These are phyloP conservation scores for Caenorhabditis sp. DNA, from an alignment of 2,888 invertebrate genomes.

Conservation along the genomic window DNA sequence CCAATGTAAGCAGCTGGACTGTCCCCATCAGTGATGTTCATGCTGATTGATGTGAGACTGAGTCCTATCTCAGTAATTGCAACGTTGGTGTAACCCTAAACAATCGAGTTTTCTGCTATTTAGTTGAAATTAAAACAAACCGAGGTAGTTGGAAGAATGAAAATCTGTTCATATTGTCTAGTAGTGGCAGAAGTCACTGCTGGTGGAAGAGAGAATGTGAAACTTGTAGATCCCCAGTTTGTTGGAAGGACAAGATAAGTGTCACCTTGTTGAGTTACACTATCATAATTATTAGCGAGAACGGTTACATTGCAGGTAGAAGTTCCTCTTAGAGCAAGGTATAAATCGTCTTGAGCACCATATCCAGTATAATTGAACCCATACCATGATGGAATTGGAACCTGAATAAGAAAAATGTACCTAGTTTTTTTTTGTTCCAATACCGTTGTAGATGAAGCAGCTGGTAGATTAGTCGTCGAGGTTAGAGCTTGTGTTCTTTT, in stretches of 20 bases:
- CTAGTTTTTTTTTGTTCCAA: not conserved
- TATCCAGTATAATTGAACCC: slow-evolving; percentile 41
- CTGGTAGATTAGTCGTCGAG: slow-evolving; percentile 14
- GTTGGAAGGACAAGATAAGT: slow-evolving; percentile 47
- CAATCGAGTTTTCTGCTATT: too few species aligned
- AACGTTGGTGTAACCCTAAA: slow-evolving; percentile 34
- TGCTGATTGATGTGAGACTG: slow-evolving; percentile 14
- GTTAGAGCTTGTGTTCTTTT: slow-evolving; percentile 18
- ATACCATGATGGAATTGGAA: slow-evolving; percentile 40
- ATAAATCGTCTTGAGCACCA: slow-evolving; percentile 32
- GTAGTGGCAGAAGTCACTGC: slow-evolving; percentile 7
- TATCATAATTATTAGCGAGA: slow-evolving; percentile 51
- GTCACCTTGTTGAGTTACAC: slow-evolving; percentile 48
- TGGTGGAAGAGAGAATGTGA: slow-evolving; percentile 49
- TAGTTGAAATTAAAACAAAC: slow-evolving; percentile 9
- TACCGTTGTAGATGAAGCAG: slow-evolving; percentile 6
- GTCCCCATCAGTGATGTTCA: slow-evolving; percentile 23
- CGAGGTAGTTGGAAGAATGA: slow-evolving; percentile 31
- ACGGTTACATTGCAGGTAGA: slow-evolving; percentile 45
- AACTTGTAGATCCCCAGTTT: slow-evolving; percentile 39
- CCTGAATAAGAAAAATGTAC: slow-evolving; percentile 17
- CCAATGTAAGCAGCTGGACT: slow-evolving; percentile 36
- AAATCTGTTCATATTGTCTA: slow-evolving; percentile 43
- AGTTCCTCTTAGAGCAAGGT: slow-evolving; percentile 31
- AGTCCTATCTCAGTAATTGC: slow-evolving; percentile 23